Evolutionary conservation across 2,888 invertebrate species (phyloP).

Genomic region (Phengaris arion): DNA sequence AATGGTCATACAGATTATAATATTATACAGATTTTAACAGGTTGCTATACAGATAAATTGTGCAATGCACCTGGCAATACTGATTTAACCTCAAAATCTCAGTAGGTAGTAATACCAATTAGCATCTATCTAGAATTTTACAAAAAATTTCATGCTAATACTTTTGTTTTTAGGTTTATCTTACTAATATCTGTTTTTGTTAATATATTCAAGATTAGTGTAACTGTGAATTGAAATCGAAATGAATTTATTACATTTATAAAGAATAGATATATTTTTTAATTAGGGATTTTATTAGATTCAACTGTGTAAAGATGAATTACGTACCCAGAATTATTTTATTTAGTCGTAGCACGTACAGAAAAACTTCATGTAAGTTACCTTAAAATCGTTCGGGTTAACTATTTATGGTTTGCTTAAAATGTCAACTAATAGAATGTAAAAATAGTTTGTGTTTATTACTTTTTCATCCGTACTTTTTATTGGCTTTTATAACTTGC

Average conservation of each 20-base stretch:
- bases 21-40: too few species aligned
- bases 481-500: too few species aligned
- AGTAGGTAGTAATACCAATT: too few species aligned
- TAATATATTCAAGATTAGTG: too few species aligned
- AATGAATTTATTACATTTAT: background rate
- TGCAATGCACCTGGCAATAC: too few species aligned
- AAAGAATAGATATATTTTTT: background rate
- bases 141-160: too few species aligned
- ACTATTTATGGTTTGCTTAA: background rate
- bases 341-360: background rate
- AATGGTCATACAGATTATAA: too few species aligned
- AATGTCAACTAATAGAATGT: background rate
- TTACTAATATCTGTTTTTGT: too few species aligned
- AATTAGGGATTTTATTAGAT: background rate
- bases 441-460: too few species aligned
- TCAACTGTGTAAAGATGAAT: background rate
- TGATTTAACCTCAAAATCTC: background rate
- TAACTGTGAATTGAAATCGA: background rate
- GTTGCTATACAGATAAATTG: too few species aligned
- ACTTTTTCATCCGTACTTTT: too few species aligned
- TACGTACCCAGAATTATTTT: conserved; percentile 5
- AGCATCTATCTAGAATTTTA: background rate
- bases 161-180: too few species aligned
- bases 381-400: background rate
- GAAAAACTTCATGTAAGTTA: conserved; percentile 1